Evolutionary conservation across 2,113 vertebrate species (phyloP), one percentile per base, ranked within the genome.

Genomic region (Esox niger): DNA sequence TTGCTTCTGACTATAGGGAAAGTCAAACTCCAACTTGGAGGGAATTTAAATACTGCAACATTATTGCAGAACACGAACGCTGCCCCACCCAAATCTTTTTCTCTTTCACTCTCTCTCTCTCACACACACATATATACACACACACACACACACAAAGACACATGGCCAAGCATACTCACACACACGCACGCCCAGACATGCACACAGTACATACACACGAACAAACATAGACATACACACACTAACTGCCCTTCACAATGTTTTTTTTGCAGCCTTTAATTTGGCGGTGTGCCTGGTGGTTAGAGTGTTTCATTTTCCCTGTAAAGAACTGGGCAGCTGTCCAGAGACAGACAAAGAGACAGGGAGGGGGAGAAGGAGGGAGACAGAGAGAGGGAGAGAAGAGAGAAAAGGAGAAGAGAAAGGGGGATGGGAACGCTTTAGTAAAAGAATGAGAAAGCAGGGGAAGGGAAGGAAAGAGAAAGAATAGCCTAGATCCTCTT

Each of bases 281-380:
- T 89, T 92, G 91, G 90, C 86, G 78, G 81, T 79, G 92, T 88
- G 93, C 91, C 90, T 87, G 71, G 88, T 88, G 87, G 88, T 87
- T 90, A 87, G 91, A 91, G 90, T 89, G 89, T 91, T 92, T 90
- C 84, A 88, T 90, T 88, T 89, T 91, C 83, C 81, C 86, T 88
- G 85, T 90, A 95, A 95, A 94, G 92, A 94, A 94, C 93, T 95
- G 93, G 95, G 95, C 95, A 98, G 93, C 95, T 95, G 93, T 97
- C 96, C 96, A 98, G 95, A 91, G 76, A 87, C 83, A 87, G 84
- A 89, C 86, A 89, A 84, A 89, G 79, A 86, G 86, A 85, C 83
- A 81, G 60, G 66, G 73, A 85, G 83, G 79, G 81, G 74, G 79
- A 66, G 66, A 68, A 46, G 47, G 65, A 59, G 59, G 55, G 46